Conservation (phyloP, 2,888 invertebrate species). For the Erpobdella octoculata region DNA sequence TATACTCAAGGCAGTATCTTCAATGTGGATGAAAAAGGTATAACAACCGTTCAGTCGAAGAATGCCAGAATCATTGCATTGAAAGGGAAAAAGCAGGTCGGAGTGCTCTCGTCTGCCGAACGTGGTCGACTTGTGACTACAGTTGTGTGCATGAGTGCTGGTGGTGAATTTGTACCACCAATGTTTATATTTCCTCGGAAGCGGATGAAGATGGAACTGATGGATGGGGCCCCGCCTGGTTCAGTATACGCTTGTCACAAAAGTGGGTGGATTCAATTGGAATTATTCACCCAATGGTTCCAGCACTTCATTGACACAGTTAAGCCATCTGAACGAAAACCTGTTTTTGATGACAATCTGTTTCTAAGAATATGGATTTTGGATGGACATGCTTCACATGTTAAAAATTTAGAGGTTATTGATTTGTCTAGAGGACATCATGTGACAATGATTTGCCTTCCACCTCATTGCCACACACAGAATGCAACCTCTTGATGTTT, state of each 20-base stretch:
- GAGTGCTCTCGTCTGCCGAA: background rate
- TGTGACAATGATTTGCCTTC: background rate
- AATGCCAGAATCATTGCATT: too few relatives aligned
- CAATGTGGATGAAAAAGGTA: too few relatives aligned
- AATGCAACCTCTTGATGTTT: conserved; percentile 21
- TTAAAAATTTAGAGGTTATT: conserved; percentile 1
- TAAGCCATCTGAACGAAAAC: background rate
- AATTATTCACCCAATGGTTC: conserved; percentile 5
- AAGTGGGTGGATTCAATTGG: conserved; percentile 20
- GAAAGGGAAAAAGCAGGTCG: background rate
- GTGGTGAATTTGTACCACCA: background rate
- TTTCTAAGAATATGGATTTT: too few relatives aligned
- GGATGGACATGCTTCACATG: conserved; percentile 6
- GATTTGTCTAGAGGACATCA: background rate
- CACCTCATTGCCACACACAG: conserved; percentile 19
- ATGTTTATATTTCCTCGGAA: background rate
- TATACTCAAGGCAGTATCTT: too few relatives aligned
- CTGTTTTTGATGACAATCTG: too few relatives aligned
- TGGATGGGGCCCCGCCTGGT: conserved; percentile 19
- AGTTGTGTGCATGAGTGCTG: conserved; percentile 5
- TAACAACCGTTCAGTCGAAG: too few relatives aligned
- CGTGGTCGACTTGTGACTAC: conserved; percentile 5
- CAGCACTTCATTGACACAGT: background rate
- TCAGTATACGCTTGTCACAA: conserved; percentile 7
- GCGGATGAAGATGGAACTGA: conserved; percentile 5